These are phyloP conservation scores for Hippocampus comes DNA, from an alignment of 2,113 vertebrate species.

Conservation along the genomic window DNA sequence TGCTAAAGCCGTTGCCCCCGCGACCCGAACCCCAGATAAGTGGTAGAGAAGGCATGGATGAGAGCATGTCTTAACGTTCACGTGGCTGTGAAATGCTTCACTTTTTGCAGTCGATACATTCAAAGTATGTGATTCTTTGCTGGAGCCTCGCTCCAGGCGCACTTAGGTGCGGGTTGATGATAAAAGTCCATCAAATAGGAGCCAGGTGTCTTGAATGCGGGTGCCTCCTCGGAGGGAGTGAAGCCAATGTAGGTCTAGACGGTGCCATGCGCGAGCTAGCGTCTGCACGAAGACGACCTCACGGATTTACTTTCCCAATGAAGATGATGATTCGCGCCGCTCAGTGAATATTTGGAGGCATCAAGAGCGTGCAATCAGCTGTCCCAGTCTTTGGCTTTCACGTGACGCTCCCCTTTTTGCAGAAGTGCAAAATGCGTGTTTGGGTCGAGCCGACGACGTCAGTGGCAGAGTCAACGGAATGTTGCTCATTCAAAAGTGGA, in stretches of 20 bases:
- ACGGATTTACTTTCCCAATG: neutral
- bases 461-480: neutral
- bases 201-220: neutral
- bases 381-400: slow-evolving; percentile 11
- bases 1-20: too few species aligned
- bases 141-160: too few species aligned
- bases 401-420: too few species aligned
- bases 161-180: too few species aligned
- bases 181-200: too few species aligned
- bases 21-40: too few species aligned
- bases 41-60: too few species aligned
- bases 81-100: too few species aligned
- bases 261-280: slow-evolving; percentile 42
- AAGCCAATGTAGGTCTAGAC: slow-evolving; percentile 52
- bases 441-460: neutral
- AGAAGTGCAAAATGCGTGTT: neutral
- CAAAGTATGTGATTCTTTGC: too few species aligned
- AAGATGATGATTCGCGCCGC: neutral
- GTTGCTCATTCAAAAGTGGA: neutral
- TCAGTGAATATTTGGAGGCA: neutral
- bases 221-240: neutral
- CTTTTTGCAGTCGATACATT: too few species aligned
- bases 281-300: slow-evolving; percentile 51
- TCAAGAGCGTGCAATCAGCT: slow-evolving; percentile 8
- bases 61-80: too few species aligned